Conservation (phyloP, 2,797 vertebrate genomes). For the Enteromius fasciolatus region DNA sequence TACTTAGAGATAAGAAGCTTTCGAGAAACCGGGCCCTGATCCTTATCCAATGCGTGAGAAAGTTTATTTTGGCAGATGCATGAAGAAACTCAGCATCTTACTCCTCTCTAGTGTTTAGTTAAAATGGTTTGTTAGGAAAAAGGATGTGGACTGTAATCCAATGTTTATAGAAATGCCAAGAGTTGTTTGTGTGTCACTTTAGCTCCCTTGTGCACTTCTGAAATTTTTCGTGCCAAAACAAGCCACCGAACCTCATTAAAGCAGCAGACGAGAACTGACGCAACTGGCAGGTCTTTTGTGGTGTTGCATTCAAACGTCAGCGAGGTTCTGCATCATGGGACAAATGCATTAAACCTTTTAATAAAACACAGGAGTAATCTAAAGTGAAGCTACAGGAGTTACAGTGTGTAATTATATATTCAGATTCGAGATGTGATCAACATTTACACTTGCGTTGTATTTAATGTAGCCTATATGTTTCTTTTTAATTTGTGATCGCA, state of each 20-base stretch:
- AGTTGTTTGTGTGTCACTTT: slow-evolving; percentile 38
- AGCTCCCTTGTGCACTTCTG: slow-evolving; percentile 32
- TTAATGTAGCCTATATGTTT: neutral
- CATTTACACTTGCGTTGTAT: neutral
- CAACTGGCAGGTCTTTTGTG: slow-evolving; percentile 33
- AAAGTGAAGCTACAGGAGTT: slow-evolving; percentile 17
- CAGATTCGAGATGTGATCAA: neutral
- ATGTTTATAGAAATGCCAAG: slow-evolving; percentile 54
- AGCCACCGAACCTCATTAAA: slow-evolving; percentile 17
- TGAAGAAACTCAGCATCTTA: slow-evolving; percentile 15
- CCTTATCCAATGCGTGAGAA: slow-evolving; percentile 23
- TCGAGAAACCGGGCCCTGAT: too few species aligned
- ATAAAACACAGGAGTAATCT: neutral
- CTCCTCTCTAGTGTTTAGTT: slow-evolving; percentile 51
- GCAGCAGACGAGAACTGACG: slow-evolving; percentile 18
- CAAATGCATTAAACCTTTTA: slow-evolving; percentile 10
- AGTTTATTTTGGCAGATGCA: slow-evolving; percentile 43
- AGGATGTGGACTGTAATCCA: slow-evolving; percentile 49
- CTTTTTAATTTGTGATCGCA: slow-evolving; percentile 14
- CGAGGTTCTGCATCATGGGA: slow-evolving; percentile 16
- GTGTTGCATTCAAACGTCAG: slow-evolving; percentile 19
- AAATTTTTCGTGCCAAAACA: slow-evolving; percentile 31
- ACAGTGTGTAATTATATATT: neutral
- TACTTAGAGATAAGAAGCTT: too few species aligned
- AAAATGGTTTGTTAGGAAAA: slow-evolving; percentile 23